Base-by-base conservation (phyloP, 2,113 vertebrate species). In the Copsychus sechellarum region DNA sequence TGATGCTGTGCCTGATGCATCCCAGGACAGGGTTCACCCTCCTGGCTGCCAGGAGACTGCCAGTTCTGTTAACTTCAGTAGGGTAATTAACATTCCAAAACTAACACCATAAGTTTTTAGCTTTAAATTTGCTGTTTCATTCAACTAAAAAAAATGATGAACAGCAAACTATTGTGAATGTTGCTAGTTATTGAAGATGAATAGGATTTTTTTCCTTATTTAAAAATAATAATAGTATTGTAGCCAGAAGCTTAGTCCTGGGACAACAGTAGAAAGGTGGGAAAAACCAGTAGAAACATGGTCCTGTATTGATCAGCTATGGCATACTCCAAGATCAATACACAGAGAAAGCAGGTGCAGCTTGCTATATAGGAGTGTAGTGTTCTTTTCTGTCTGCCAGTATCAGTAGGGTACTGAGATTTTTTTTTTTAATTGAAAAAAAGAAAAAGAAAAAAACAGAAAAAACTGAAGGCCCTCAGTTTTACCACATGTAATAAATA, bases 1-100 rank as follows among this genome's bases (percentile, higher is more conserved):
- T 0, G 0, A 16, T 47, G 70, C 69, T 34, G 20, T 21, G 11
- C 61, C 47, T 54, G 61, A 2, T 61, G 54, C 6, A 13, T 22
- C 34, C 40, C 31, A 10, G 48, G 40, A 42, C 40, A 56, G 0
- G 0, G 2, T 4, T 76, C 40, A 14, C 29, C 14, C 9, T 82
- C 29, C 47, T 26, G 54, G 53, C 47, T 74, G 33, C 36, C 36
- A 28, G 67, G 12, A 29, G 34, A 31, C 26, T 36, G 26, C 45
- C 19, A n/a, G 6, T 47, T 69, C 31, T 53, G 14, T 70, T 74
- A 26, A 53, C 53, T 81, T 53, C 11, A 48, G 9, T 57, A 26
- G 28, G n/a, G 47, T 65, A 34, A 28, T 50, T 42, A 88, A 36
- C 26, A 24, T 56, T 61, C 11, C n/a, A 34, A 86, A 91, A 15